Base-by-base conservation (phyloP, 2,113 vertebrate species). In the Heterotilapia buettikoferi region DNA sequence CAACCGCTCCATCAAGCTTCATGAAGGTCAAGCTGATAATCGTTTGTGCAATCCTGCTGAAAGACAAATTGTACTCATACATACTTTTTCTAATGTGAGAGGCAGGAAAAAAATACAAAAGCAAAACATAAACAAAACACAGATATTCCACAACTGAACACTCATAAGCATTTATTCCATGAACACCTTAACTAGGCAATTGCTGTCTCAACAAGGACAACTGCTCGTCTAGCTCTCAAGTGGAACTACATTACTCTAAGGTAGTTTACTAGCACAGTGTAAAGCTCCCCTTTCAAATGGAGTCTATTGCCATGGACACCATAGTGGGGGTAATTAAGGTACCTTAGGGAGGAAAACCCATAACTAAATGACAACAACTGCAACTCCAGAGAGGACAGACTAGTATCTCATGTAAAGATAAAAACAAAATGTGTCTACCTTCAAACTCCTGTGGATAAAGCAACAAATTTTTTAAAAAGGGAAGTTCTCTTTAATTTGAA, bases 261-360 rank as follows among this genome's bases (percentile, higher is more conserved):
- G 7, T 24, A 57, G n/a, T 7, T 33, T 4, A 6, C 7, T 43
- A 14, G 7, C 9, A 71, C n/a, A 73, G n/a, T 50, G 50, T 9
- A 76, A 90, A 61, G 54, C 43, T 86, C 10, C 9, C 6, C 33
- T 76, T 57, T 84, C 83, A 54, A 83, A 80, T 47, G 83, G 88
- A 91, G 85, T 80, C 40, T 11, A 78, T 85, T 40, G 6, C 50
- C 57, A 89, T 83, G 83, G 90, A 61, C 91, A 90, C 90, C 40
- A 78, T 80, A 45, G 26, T 53, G 66, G 57, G 45, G 87, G 52
- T 86, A 82, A 95, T 90, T 91, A 90, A 52, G 57, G 29, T 54
- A 83, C 90, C 88, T 84, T 66, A 9, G 89, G 90, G 89, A 93
- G 82, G 89, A 90, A 93, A 80, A 88, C 19, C 3, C 11, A 81